phyloP scores from a whole-genome alignment of 2,888 invertebrate genomes.

The Tipula confusa region DNA sequence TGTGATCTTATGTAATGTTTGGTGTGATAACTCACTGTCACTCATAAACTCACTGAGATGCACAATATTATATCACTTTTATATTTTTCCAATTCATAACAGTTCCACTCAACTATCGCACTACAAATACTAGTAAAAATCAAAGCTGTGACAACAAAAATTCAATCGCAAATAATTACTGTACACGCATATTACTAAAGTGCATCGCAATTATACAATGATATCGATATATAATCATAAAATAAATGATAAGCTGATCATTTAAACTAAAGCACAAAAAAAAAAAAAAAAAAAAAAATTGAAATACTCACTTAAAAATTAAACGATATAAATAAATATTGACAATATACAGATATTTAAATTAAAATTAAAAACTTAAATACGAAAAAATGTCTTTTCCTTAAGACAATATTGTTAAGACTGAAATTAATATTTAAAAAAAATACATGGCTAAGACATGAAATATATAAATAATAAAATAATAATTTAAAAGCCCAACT shows the following conservation, averaged over 20 bases:
- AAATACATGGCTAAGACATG: background rate
- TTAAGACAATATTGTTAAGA: conserved; percentile 9
- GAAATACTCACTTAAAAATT: background rate
- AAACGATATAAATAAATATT: background rate
- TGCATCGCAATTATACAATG: too few species aligned
- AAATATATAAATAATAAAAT: conserved; percentile 10
- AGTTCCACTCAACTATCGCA: background rate
- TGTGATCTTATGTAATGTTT: background rate
- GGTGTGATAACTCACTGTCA: background rate
- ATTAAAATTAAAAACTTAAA: background rate
- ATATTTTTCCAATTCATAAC: background rate
- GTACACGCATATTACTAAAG: background rate
- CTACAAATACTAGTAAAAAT: background rate
- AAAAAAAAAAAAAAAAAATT: background rate
- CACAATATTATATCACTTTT: background rate
- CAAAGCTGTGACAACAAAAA: background rate
- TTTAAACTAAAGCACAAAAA: background rate
- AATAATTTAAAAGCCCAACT: background rate
- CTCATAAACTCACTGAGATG: background rate
- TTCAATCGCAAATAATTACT: background rate
- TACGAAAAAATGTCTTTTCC: conserved; percentile 17
- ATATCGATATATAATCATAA: background rate
- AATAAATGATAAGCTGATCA: background rate
- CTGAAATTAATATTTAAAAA: conserved; percentile 15
- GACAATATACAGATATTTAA: too few species aligned